A percentile compares a stretch with the other conserved stretches of the same genome.
Evolutionary conservation across 2,888 invertebrate genomes (phyloP).

Genomic region (Rutpela maculata): DNA sequence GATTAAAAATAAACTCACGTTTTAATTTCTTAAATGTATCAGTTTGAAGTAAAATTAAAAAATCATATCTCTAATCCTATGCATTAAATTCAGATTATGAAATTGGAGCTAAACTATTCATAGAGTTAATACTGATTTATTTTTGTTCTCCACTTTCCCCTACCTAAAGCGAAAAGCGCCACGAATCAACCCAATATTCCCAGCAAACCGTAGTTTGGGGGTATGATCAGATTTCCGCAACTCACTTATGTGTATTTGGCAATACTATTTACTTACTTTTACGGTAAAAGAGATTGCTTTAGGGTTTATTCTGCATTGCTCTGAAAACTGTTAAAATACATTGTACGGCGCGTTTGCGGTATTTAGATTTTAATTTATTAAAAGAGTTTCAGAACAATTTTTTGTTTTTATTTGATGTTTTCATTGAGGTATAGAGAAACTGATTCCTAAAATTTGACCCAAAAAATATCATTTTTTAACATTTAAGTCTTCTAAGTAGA

Average conservation of each 20-base stretch:
- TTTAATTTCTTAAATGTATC: not conserved
- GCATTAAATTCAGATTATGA: not conserved
- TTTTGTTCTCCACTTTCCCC: conserved; percentile 8
- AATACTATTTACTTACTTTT: conserved; percentile 56
- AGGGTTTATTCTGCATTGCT: conserved; percentile 46
- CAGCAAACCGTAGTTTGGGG: conserved; percentile 21
- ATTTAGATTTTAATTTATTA: not conserved
- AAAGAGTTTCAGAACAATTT: not conserved
- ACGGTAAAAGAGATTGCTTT: conserved; percentile 44
- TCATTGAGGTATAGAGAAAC: no score
- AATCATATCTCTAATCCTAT: not conserved
- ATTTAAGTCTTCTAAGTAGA: no score
- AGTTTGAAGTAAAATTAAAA: not conserved
- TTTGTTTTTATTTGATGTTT: not conserved
- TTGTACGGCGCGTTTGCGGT: not conserved
- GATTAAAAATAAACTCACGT: not conserved
- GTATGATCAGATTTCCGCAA: conserved; percentile 60
- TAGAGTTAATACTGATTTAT: not conserved
- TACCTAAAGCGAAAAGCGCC: conserved; percentile 20
- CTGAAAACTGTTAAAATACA: conserved; percentile 21
- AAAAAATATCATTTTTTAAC: no score
- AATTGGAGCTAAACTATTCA: not conserved
- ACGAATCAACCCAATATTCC: conserved; percentile 30
- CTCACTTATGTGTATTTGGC: conserved; percentile 57
- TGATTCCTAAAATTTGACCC: no score